Conservation (phyloP, 2,797 vertebrate genomes). For the Etheostoma perlongum region DNA sequence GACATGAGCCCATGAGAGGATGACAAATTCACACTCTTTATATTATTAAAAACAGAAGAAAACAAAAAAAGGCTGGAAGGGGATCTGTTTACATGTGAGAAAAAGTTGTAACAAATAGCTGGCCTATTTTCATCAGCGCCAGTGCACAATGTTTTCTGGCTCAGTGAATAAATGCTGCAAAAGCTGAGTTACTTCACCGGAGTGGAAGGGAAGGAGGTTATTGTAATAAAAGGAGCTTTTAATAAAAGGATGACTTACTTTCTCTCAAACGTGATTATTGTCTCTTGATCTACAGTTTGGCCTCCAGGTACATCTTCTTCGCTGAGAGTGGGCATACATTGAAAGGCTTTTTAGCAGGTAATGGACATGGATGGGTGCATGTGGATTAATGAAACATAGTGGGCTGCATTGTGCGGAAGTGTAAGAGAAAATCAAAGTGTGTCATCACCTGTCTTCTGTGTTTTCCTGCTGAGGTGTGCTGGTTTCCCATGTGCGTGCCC, state of each 20-base stretch:
- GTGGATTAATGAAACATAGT: constrained; percentile 50
- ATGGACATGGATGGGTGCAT: constrained; percentile 49
- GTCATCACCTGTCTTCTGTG: constrained; percentile 74
- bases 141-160: constrained; percentile 76
- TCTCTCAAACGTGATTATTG: constrained; percentile 78
- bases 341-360: constrained; percentile 74
- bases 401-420: constrained; percentile 20
- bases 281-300: constrained; percentile 62
- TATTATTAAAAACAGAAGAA: constrained; percentile 4
- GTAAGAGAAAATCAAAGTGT: constrained; percentile 54
- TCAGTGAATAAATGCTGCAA: constrained; percentile 65
- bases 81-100: constrained; percentile 49
- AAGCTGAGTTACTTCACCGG: constrained; percentile 48
- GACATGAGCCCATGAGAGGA: constrained; percentile 10
- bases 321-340: constrained; percentile 70
- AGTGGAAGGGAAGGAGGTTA: constrained; percentile 67
- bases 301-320: constrained; percentile 36
- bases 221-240: constrained; percentile 67
- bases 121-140: constrained; percentile 76
- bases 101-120: constrained; percentile 63
- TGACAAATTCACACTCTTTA: constrained; percentile 14
- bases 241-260: constrained; percentile 79
- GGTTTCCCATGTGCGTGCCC: constrained; percentile 67
- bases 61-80: constrained; percentile 10
- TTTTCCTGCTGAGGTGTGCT: constrained; percentile 28